Conservation (phyloP, 2,888 invertebrate species). For the Drosophila crucigera region DNA sequence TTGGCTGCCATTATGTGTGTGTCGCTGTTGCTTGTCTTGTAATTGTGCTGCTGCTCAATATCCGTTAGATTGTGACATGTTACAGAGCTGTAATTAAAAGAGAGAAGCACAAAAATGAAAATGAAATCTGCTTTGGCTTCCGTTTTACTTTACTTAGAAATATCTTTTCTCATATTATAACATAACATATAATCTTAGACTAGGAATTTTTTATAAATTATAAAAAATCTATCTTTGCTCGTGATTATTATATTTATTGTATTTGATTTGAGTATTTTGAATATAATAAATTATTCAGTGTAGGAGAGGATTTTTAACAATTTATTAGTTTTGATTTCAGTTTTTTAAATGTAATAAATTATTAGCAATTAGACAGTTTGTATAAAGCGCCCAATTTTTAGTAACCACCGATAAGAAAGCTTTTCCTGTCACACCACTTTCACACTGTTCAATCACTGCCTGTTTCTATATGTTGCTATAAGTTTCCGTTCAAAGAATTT, state of each 20-base stretch:
- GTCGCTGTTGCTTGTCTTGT: slow-evolving; percentile 7
- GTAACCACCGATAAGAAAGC: background rate
- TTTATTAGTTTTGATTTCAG: background rate
- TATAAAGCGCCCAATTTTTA: background rate
- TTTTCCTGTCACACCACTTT: background rate
- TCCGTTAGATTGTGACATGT: slow-evolving; percentile 57
- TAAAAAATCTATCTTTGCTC: background rate
- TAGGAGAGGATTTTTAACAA: accelerated
- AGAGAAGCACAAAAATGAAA: background rate
- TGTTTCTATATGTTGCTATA: accelerated
- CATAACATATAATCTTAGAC: background rate
- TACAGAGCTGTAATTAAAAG: slow-evolving; percentile 51
- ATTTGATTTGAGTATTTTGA: background rate
- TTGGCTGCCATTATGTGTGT: slow-evolving; percentile 45
- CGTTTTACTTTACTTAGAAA: background rate
- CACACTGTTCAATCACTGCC: background rate
- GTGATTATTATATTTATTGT: background rate
- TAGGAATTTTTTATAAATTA: background rate
- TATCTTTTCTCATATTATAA: background rate
- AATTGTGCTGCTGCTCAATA: slow-evolving; percentile 40
- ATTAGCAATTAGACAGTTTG: background rate
- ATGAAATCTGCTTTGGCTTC: background rate
- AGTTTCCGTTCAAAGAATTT: background rate
- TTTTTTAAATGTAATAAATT: background rate
- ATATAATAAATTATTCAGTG: background rate